A percentile compares a stretch with the other conserved stretches of the same genome.
These are phyloP conservation scores for Cheilosia impressa DNA, from an alignment of 2,888 invertebrate genomes.

Conservation along the genomic window DNA sequence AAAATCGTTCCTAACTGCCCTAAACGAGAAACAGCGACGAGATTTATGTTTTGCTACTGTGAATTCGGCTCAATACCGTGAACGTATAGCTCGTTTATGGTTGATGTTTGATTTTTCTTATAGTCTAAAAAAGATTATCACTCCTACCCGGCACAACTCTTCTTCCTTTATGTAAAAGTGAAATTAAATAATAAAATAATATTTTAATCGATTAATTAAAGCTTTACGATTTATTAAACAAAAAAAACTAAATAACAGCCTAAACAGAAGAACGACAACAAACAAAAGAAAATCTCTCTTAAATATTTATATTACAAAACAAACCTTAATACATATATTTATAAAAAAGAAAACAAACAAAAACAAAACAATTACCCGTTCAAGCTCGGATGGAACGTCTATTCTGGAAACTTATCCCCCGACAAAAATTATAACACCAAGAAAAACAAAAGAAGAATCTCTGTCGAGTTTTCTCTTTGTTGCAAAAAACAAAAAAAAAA, in stretches of 20 bases:
- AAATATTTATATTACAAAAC: constrained; percentile 38
- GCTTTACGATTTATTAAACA: constrained; percentile 46
- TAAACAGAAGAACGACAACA: constrained; percentile 73
- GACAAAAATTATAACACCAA: constrained; percentile 27
- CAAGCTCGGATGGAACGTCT: constrained; percentile 17
- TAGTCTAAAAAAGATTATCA: not conserved
- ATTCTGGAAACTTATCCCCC: constrained; percentile 20
- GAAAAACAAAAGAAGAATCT: constrained; percentile 19
- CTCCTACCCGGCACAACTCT: constrained; percentile 28
- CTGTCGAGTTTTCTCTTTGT: constrained; percentile 35
- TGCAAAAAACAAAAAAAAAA: constrained; percentile 21
- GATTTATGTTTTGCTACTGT: no score
- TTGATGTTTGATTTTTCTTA: no score
- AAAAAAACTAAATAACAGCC: constrained; percentile 60
- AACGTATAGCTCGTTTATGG: no score
- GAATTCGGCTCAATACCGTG: no score
- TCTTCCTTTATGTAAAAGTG: constrained; percentile 83
- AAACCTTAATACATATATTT: constrained; percentile 14
- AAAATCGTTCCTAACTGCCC: no score
- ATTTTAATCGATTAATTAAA: constrained; percentile 42
- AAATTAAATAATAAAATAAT: constrained; percentile 10
- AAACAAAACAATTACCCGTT: constrained; percentile 6
- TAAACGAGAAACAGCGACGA: no score
- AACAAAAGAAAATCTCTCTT: constrained; percentile 1
- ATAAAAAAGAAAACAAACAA: constrained; percentile 12